Base-by-base conservation (phyloP, 2,113 vertebrate species). In the Grammomys surdaster region DNA sequence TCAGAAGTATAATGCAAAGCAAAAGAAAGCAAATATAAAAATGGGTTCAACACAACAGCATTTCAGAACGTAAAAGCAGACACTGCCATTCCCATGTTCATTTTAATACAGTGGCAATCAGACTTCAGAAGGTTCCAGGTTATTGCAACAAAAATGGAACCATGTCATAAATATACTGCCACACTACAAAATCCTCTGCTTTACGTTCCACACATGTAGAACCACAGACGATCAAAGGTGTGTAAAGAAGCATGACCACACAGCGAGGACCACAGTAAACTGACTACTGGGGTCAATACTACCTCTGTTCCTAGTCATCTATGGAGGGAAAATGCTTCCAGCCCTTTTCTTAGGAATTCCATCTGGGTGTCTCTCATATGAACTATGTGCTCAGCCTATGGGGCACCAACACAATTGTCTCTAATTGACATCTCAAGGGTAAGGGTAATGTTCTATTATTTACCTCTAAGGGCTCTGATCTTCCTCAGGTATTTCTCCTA, bases 11-110 rank as follows among this genome's bases (percentile, higher is more conserved):
- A 93, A 91, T 31, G 60, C n/a, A 93, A 91, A 90, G 28, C 40
- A 75, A 19, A 65, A 93, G 48, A 93, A 22, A 54, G 24, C 10
- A 89, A 97, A 93, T 87, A 48, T 26, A 1, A 43, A 89, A 56
- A 89, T 1, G 92, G 26, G 56, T 70, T 43, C 77, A 80, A 82
- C 70, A 31, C 73, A 89, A 78, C 94, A 63, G 24, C 56, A 36
- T 46, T 93, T 91, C 22, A 93, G 84, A 94, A 76, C 86, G 31
- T 33, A 54, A 89, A 76, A 93, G 75, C 93, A 93, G 88, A 65
- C 56, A 24, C 17, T 60, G 0, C 22, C 56, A n/a, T 92, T 80
- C 70, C 75, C 16, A 84, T 75, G 7, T 69, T 85, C 33, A 54
- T 40, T 65, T 80, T 84, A 58, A 70, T 16, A 87, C 14, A 26